Conservation (phyloP, 2,113 vertebrate species). For the Lamprologus lemairii region DNA sequence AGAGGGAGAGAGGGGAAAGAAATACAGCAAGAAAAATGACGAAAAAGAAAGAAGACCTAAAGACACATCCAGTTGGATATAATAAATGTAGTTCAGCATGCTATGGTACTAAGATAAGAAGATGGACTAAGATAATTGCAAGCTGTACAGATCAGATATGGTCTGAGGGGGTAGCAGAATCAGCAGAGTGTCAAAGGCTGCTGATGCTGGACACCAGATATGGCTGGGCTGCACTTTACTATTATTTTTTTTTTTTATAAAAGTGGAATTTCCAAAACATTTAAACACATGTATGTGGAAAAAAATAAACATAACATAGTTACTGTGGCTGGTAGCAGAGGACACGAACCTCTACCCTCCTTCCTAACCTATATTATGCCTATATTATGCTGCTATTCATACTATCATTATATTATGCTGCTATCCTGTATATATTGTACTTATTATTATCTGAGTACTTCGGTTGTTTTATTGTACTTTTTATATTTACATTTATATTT, state of each 20-base stretch:
- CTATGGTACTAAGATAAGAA: slow-evolving; percentile 4
- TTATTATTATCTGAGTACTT: no score
- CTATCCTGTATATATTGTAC: no score
- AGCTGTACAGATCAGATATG: slow-evolving; percentile 22
- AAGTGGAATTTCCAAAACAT: not conserved
- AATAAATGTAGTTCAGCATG: slow-evolving; percentile 20
- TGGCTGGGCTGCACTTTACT: not conserved
- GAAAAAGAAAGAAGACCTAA: not conserved
- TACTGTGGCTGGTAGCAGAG: not conserved
- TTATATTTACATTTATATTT: no score
- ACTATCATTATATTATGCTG: no score
- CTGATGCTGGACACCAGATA: slow-evolving; percentile 1
- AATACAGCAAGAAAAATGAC: not conserved
- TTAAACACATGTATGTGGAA: not conserved
- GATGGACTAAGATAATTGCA: slow-evolving; percentile 31
- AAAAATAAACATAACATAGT: not conserved
- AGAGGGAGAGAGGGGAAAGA: not conserved
- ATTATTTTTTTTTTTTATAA: not conserved
- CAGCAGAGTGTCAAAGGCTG: not conserved
- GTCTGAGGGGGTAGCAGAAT: not conserved
- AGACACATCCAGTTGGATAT: slow-evolving; percentile 4
- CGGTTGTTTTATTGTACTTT: no score
- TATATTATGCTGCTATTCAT: no score
- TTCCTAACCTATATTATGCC: not conserved
- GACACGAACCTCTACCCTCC: rapidly evolving